Percentiles rank a stretch among this genome's conserved stretches.
These are phyloP conservation scores for Hanleya hanleyi DNA, from an alignment of 2,888 invertebrate species.

Conservation along the genomic window DNA sequence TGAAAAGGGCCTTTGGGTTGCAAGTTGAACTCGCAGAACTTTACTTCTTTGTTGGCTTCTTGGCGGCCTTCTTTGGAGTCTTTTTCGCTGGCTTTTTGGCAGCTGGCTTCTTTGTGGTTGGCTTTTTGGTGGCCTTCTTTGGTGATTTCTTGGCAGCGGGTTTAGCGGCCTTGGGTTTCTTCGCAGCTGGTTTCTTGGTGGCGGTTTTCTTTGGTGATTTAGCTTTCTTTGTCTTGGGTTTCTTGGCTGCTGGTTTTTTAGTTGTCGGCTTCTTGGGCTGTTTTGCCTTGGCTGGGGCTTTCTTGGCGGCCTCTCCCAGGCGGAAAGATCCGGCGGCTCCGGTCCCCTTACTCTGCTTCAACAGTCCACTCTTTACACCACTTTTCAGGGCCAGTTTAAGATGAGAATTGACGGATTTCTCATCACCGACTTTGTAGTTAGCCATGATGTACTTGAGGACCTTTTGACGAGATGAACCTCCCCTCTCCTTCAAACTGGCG, in stretches of 20 bases:
- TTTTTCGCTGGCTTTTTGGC: constrained; percentile 43
- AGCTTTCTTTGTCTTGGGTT: constrained; percentile 42
- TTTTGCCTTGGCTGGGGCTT: constrained; percentile 24
- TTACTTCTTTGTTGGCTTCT: constrained; percentile 22
- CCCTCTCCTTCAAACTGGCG: constrained; percentile 60
- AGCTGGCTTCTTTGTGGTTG: constrained; percentile 32
- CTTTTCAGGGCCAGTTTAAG: constrained; percentile 60
- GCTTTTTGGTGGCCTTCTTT: constrained; percentile 41
- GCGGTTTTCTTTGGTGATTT: constrained; percentile 43
- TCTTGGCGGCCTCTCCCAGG: constrained; percentile 31
- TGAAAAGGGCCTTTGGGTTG: too few species aligned
- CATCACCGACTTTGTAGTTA: constrained; percentile 56
- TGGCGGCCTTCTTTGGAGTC: constrained; percentile 45
- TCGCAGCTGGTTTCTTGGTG: constrained; percentile 6
- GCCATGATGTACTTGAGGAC: constrained; percentile 69
- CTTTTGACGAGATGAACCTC: constrained; percentile 70
- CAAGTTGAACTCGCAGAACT: too few species aligned
- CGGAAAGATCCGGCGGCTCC: constrained; percentile 44
- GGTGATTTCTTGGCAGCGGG: constrained; percentile 30
- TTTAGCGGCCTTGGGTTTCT: constrained; percentile 40
- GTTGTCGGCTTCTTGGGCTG: constrained; percentile 17
- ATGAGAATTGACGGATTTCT: constrained; percentile 51
- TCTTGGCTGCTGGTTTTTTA: constrained; percentile 19
- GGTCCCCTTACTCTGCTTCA: constrained; percentile 55
- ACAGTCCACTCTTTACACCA: constrained; percentile 51